Percentiles rank a stretch among this genome's conserved stretches.
Conservation (phyloP, 2,797 vertebrate species). For the Lepilemur ruficaudatus region DNA sequence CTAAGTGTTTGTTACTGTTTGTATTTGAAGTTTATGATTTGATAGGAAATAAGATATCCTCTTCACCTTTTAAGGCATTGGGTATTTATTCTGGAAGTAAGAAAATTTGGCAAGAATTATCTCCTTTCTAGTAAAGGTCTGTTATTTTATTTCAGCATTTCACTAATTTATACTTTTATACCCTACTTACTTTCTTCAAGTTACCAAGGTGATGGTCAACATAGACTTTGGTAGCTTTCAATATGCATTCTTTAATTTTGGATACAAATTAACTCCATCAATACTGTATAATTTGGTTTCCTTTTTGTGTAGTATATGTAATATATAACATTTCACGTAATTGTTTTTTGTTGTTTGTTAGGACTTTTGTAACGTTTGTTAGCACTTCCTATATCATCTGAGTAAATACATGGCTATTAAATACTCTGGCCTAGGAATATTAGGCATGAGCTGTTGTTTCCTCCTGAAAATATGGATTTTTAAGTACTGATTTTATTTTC, state of each 20-base stretch:
- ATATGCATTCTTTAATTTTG: conserved; percentile 1
- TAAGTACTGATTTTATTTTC: conserved; percentile 75
- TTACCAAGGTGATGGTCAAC: not conserved
- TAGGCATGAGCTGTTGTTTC: not conserved
- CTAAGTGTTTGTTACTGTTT: not conserved
- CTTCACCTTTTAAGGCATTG: conserved; percentile 22
- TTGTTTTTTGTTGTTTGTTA: not conserved
- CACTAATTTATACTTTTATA: not conserved
- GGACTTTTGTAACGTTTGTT: not conserved
- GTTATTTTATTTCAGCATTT: not conserved
- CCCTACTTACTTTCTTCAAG: not conserved
- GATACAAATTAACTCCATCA: not conserved
- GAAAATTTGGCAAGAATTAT: not conserved
- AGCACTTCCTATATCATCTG: not conserved
- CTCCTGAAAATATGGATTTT: conserved; percentile 13
- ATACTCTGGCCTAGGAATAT: not conserved
- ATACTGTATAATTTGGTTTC: not conserved
- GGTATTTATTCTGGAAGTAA: conserved; percentile 26
- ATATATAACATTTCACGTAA: not conserved
- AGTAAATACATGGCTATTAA: not conserved
- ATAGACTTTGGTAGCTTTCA: conserved; percentile 14
- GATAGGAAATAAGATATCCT: not conserved
- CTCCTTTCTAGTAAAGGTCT: not conserved
- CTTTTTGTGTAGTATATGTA: not conserved
- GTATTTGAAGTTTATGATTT: conserved; percentile 42